phyloP scores from a whole-genome alignment of 2,113 vertebrate genomes.

The Nesoenas mayeri region DNA sequence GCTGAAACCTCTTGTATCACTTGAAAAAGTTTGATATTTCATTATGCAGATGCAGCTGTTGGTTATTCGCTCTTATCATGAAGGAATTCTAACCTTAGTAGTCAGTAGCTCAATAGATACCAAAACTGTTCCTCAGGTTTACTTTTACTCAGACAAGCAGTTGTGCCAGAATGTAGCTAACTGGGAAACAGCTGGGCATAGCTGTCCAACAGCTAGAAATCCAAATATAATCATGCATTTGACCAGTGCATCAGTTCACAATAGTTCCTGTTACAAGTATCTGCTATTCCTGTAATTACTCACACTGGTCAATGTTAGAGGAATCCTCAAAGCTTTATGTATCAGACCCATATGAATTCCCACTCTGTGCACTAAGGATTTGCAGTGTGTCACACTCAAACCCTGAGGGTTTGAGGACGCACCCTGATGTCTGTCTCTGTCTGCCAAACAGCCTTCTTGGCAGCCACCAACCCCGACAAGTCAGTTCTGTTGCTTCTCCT shows the following conservation, averaged over 20 bases:
- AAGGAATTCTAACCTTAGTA: neutral
- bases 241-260: neutral
- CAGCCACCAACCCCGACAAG: neutral
- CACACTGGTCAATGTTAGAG: neutral
- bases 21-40: neutral
- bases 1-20: neutral
- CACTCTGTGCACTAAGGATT: neutral
- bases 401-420: neutral
- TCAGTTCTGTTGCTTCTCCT: neutral
- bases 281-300: neutral
- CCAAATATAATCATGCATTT: neutral
- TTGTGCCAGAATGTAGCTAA: neutral
- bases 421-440: rapidly evolving
- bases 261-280: neutral
- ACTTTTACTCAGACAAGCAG: neutral
- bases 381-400: neutral
- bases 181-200: neutral
- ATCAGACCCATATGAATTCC: rapidly evolving
- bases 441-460: neutral
- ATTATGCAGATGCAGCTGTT: neutral
- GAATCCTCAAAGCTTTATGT: neutral
- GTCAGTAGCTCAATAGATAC: neutral
- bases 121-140: neutral
- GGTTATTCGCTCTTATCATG: neutral
- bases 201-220: neutral